These are phyloP conservation scores for Amorpha juglandis DNA, from an alignment of 2,888 invertebrate species.

Conservation along the genomic window DNA sequence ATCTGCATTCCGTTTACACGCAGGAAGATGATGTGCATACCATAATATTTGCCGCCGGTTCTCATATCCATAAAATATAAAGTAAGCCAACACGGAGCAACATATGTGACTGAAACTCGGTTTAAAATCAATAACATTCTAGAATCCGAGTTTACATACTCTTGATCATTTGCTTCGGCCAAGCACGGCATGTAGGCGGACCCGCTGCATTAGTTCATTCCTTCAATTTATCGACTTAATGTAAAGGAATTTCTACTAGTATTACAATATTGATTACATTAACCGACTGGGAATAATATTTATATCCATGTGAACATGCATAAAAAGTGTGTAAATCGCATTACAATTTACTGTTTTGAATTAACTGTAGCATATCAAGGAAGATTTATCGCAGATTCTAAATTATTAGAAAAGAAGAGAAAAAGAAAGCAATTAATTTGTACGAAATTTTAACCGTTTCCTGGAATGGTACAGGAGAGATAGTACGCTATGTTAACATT, in stretches of 20 bases:
- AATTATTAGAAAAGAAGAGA: background rate
- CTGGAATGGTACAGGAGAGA: slow-evolving; percentile 49
- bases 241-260: slow-evolving; percentile 41
- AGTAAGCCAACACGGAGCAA: background rate
- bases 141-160: slow-evolving; percentile 37
- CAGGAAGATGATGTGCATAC: background rate
- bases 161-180: slow-evolving; percentile 47
- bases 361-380: slow-evolving; percentile 15
- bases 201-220: slow-evolving; percentile 63
- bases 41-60: background rate
- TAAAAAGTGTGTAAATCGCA: background rate
- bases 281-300: background rate
- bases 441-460: slow-evolving; percentile 51
- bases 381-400: slow-evolving; percentile 11
- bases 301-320: background rate
- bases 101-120: slow-evolving; percentile 27
- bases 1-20: background rate
- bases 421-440: slow-evolving; percentile 26
- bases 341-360: slow-evolving; percentile 11
- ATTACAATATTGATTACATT: background rate
- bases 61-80: slow-evolving; percentile 12
- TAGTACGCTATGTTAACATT: slow-evolving; percentile 48
- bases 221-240: slow-evolving; percentile 58
- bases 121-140: slow-evolving; percentile 37
- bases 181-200: slow-evolving; percentile 59